phyloP scores from a whole-genome alignment of 2,113 vertebrate genomes.

The Arothron firmamentum region DNA sequence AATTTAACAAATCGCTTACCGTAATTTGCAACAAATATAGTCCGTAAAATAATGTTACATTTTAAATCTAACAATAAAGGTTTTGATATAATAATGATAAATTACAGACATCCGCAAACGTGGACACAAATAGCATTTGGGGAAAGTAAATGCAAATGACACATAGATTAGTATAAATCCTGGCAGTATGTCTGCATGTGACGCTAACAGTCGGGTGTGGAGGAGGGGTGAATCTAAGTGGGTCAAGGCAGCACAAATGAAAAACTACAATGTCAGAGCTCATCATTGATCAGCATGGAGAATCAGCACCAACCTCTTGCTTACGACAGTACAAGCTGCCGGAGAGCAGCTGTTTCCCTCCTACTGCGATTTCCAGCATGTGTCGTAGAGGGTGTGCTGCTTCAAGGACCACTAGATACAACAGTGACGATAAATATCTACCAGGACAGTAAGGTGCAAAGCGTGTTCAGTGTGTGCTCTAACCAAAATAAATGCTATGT shows the following conservation, averaged over 20 bases:
- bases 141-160: too few relatives aligned
- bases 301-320: slow-evolving; percentile 44
- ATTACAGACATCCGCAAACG: too few relatives aligned
- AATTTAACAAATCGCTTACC: too few relatives aligned
- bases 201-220: slow-evolving; percentile 6
- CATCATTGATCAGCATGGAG: slow-evolving; percentile 31
- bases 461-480: not conserved
- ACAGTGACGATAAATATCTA: not conserved
- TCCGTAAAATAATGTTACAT: too few relatives aligned
- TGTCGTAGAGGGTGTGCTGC: not conserved
- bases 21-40: too few relatives aligned
- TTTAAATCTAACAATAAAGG: too few relatives aligned
- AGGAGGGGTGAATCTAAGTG: slow-evolving; percentile 23
- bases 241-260: slow-evolving; percentile 46
- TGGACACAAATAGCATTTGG: too few relatives aligned
- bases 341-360: slow-evolving; percentile 8
- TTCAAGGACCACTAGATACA: not conserved
- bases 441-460: not conserved
- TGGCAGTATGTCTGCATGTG: too few relatives aligned
- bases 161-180: too few relatives aligned
- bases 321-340: not conserved
- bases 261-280: slow-evolving; percentile 40
- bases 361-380: slow-evolving; percentile 3
- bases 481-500: slow-evolving; percentile 10
- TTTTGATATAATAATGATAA: too few relatives aligned